Conservation (phyloP, 2,113 vertebrate species). For the Lota lota region DNA sequence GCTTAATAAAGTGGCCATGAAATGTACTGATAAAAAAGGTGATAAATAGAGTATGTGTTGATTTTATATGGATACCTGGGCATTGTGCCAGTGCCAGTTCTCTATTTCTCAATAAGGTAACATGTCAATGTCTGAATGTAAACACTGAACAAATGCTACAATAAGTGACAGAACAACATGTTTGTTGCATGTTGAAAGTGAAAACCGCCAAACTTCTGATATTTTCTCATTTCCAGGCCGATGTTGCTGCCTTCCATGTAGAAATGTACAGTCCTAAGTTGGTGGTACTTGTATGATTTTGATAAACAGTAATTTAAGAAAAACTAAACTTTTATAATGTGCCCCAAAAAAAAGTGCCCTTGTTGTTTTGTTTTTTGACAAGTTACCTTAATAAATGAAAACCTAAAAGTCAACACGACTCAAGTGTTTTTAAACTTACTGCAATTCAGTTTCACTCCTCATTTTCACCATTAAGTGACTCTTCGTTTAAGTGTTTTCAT, state of each 20-base stretch:
- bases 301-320: neutral
- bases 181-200: neutral
- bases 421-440: slow-evolving; percentile 9
- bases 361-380: slow-evolving; percentile 19
- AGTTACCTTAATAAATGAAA: slow-evolving; percentile 50
- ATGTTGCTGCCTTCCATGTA: slow-evolving; percentile 41
- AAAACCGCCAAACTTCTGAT: neutral
- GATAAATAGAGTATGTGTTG: neutral
- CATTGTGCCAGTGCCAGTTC: neutral
- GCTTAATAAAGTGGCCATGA: neutral
- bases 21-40: neutral
- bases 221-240: neutral
- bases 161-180: neutral
- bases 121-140: neutral
- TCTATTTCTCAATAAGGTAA: slow-evolving; percentile 16
- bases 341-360: neutral
- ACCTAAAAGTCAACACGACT: slow-evolving; percentile 41
- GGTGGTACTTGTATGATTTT: slow-evolving; percentile 30
- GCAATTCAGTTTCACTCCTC: neutral
- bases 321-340: slow-evolving; percentile 18
- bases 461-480: neutral
- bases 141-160: neutral
- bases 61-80: neutral
- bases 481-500: too few relatives aligned
- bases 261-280: slow-evolving; percentile 56